Evolutionary conservation across 2,113 vertebrate species (phyloP).

Genomic region (Bostrychus sinensis): DNA sequence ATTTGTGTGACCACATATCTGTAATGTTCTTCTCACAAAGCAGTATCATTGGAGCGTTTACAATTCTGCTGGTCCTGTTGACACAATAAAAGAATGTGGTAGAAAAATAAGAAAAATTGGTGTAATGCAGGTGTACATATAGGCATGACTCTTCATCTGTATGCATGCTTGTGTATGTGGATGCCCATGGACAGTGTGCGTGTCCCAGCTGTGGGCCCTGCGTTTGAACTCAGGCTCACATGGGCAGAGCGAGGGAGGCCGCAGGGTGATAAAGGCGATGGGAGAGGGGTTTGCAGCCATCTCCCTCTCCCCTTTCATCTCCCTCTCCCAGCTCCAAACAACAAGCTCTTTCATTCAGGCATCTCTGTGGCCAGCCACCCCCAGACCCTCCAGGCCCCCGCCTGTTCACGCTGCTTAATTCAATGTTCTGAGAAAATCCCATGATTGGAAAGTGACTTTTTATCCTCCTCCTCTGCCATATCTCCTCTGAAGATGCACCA

Average conservation of each 20-base stretch:
- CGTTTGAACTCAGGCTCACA: slow-evolving; percentile 77
- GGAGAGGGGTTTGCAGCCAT: slow-evolving; percentile 68
- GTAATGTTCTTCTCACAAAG: too few relatives aligned
- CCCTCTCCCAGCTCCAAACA: slow-evolving; percentile 70
- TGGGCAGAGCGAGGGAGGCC: slow-evolving; percentile 70
- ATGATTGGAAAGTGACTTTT: slow-evolving; percentile 82
- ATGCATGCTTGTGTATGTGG: too few relatives aligned
- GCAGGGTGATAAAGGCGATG: slow-evolving; percentile 68
- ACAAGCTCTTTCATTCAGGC: slow-evolving; percentile 78
- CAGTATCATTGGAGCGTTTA: too few relatives aligned
- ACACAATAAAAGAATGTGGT: too few relatives aligned
- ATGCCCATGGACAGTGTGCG: slow-evolving; percentile 16
- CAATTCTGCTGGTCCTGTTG: too few relatives aligned
- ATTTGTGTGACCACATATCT: too few relatives aligned
- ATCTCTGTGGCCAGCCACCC: slow-evolving; percentile 70
- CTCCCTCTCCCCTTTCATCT: slow-evolving; percentile 80
- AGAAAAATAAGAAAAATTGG: too few relatives aligned
- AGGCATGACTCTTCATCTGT: too few relatives aligned
- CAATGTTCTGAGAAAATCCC: slow-evolving; percentile 83
- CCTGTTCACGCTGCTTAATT: slow-evolving; percentile 80
- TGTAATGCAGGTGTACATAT: too few relatives aligned
- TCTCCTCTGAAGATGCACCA: slow-evolving; percentile 37
- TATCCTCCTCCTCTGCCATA: slow-evolving; percentile 51
- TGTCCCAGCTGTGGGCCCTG: slow-evolving; percentile 69
- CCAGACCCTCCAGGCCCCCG: slow-evolving; percentile 71